Conservation (phyloP, 2,888 invertebrate species). For the Poecilobothrus nobilitatus region DNA sequence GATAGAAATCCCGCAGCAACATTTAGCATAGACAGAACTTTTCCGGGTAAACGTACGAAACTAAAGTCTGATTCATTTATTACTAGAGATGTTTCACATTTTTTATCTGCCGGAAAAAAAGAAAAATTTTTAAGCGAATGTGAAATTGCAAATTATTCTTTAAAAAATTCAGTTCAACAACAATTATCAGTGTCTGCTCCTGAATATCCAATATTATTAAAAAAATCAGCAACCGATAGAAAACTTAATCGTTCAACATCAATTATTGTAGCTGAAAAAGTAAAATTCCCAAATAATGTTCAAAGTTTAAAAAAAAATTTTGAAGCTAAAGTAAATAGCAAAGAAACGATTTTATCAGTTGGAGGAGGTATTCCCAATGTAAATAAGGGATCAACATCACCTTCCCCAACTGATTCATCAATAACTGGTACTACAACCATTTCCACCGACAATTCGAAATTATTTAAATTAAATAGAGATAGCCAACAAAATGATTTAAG, state of each 20-base stretch:
- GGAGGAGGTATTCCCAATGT: conserved; percentile 22
- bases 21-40: conserved; percentile 42
- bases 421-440: conserved; percentile 23
- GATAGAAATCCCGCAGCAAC: conserved; percentile 4
- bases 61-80: conserved; percentile 51
- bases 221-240: conserved; percentile 16
- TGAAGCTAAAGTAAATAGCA: conserved; percentile 59
- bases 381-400: conserved; percentile 52
- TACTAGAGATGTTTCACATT: neutral
- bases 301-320: conserved; percentile 80
- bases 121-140: conserved; percentile 40
- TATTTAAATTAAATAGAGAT: conserved; percentile 23
- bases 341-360: neutral
- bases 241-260: conserved; percentile 13
- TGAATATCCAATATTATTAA: conserved; percentile 40
- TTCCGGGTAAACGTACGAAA: conserved; percentile 53
- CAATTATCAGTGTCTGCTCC: conserved; percentile 55
- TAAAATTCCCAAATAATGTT: conserved; percentile 60
- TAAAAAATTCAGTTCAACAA: conserved; percentile 26
- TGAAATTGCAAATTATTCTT: conserved; percentile 30
- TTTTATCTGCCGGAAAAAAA: neutral
- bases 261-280: conserved; percentile 11
- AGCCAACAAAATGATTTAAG: conserved; percentile 54
- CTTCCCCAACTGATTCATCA: conserved; percentile 38
- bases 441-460: conserved; percentile 11